These are phyloP conservation scores for Tribolium freemani DNA, from an alignment of 2,888 invertebrate genomes.

Conservation along the genomic window DNA sequence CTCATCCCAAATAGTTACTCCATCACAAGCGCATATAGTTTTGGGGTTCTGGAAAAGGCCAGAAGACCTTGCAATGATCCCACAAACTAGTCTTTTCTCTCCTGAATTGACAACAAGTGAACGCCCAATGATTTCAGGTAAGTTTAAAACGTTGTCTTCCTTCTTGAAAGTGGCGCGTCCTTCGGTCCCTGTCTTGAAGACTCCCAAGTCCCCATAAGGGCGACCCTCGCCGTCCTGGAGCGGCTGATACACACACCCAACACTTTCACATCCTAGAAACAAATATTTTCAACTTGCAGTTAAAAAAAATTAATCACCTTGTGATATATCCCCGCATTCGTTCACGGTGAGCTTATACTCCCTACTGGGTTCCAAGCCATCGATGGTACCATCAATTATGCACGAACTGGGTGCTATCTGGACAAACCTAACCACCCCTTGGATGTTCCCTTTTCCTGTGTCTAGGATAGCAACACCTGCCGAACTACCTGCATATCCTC, in stretches of 20 bases:
- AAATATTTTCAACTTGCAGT: not conserved
- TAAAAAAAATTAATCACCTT: slow-evolving; percentile 63
- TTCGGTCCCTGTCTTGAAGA: slow-evolving; percentile 72
- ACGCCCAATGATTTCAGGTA: slow-evolving; percentile 83
- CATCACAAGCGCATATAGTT: slow-evolving; percentile 91
- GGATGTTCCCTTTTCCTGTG: slow-evolving; percentile 65
- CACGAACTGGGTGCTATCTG: slow-evolving; percentile 74
- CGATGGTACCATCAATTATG: slow-evolving; percentile 87
- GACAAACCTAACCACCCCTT: slow-evolving; percentile 85
- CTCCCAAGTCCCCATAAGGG: slow-evolving; percentile 78
- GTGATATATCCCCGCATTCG: slow-evolving; percentile 82
- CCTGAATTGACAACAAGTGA: slow-evolving; percentile 78
- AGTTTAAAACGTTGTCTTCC: slow-evolving; percentile 74
- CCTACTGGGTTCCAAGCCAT: slow-evolving; percentile 79
- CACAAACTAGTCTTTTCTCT: slow-evolving; percentile 79
- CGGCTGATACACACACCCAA: slow-evolving; percentile 77
- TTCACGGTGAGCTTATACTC: slow-evolving; percentile 75
- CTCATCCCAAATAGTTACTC: slow-evolving; percentile 92
- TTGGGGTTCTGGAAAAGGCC: slow-evolving; percentile 90
- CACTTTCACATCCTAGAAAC: slow-evolving; percentile 68
- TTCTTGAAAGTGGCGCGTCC: slow-evolving; percentile 79
- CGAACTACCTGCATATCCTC: slow-evolving; percentile 81
- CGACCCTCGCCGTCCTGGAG: slow-evolving; percentile 65
- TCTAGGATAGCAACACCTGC: slow-evolving; percentile 84
- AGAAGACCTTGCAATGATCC: slow-evolving; percentile 90